Percentiles rank a stretch among this genome's conserved stretches.
Evolutionary conservation across 2,797 vertebrate genomes (phyloP).

Genomic region (Carapus acus): DNA sequence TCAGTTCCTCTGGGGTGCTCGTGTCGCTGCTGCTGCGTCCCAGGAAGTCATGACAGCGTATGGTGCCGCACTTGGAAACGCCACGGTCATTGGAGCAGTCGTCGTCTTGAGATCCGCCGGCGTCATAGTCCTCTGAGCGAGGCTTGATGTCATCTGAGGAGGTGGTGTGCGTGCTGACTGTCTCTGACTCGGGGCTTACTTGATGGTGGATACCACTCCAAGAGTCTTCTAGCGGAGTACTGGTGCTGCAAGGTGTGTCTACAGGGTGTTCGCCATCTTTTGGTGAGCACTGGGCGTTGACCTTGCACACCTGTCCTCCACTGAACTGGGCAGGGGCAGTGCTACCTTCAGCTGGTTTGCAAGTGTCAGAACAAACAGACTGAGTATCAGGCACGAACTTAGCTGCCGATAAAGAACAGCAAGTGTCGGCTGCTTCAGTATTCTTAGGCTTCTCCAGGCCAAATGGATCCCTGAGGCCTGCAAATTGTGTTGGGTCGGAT

Average conservation of each 20-base stretch:
- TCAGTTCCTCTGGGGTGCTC: slow-evolving; percentile 95
- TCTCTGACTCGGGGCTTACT: slow-evolving; percentile 91
- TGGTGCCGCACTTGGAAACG: slow-evolving; percentile 90
- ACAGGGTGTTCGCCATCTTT: slow-evolving; percentile 67
- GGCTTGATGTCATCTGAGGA: slow-evolving; percentile 99
- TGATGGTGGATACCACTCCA: slow-evolving; percentile 81
- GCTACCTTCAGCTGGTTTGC: slow-evolving; percentile 22
- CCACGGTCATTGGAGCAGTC: slow-evolving; percentile 91
- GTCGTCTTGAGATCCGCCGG: slow-evolving; percentile 95
- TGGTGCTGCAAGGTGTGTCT: slow-evolving; percentile 75
- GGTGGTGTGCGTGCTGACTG: slow-evolving; percentile 85
- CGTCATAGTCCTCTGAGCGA: slow-evolving; percentile 96
- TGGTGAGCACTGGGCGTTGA: slow-evolving; percentile 54
- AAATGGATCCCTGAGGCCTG: slow-evolving; percentile 26
- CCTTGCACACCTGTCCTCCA: slow-evolving; percentile 21
- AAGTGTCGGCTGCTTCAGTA: slow-evolving; percentile 11
- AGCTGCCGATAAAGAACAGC: slow-evolving; percentile 19
- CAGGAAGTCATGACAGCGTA: slow-evolving; percentile 92
- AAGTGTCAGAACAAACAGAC: slow-evolving; percentile 10
- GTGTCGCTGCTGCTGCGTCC: slow-evolving; percentile 98
- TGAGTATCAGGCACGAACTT: slow-evolving; percentile 15
- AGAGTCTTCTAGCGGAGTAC: slow-evolving; percentile 73
- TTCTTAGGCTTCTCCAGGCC: slow-evolving; percentile 25
- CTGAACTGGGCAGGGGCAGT: slow-evolving; percentile 23
- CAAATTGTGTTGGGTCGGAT: slow-evolving; percentile 24